Conservation (phyloP, 1,140 invertebrate genomes). For the Homarus americanus region DNA sequence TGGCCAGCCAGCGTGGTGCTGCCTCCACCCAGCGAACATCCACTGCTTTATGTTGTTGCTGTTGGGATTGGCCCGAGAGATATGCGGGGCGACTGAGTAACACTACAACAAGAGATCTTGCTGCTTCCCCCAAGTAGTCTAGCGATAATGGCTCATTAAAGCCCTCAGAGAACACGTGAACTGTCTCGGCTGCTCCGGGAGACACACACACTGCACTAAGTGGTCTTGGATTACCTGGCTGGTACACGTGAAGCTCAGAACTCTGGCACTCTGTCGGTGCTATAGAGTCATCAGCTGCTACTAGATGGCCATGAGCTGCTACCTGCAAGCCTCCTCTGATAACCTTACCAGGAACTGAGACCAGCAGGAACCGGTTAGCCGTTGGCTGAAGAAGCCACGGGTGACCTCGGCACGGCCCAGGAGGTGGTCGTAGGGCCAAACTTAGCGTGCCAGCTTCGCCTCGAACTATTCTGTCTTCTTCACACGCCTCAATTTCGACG, state of each 20-base stretch:
- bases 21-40: conserved; percentile 72
- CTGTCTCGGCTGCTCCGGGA: conserved; percentile 69
- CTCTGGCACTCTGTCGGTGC: conserved; percentile 64
- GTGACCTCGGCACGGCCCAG: conserved; percentile 72
- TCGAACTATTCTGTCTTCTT: conserved; percentile 66
- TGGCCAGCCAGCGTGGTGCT: conserved; percentile 66
- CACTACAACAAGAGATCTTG: conserved; percentile 70
- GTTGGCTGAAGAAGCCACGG: conserved; percentile 73
- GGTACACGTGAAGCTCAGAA: conserved; percentile 73
- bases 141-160: conserved; percentile 71
- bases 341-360: conserved; percentile 70
- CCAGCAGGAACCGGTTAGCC: conserved; percentile 60
- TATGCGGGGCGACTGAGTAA: conserved; percentile 69
- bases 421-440: conserved; percentile 65
- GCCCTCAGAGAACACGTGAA: conserved; percentile 73
- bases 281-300: conserved; percentile 49
- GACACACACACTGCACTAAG: conserved; percentile 72
- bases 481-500: conserved; percentile 72
- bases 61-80: conserved; percentile 27
- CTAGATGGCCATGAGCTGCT: conserved; percentile 53
- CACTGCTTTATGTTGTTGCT: conserved; percentile 44
- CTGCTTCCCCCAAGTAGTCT: conserved; percentile 68
- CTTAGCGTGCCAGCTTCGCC: conserved; percentile 71
- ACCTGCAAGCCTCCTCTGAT: conserved; percentile 70
- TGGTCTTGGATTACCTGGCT: conserved; percentile 70